phyloP scores from a whole-genome alignment of 2,888 invertebrate genomes.

The Horisme vitalbata region DNA sequence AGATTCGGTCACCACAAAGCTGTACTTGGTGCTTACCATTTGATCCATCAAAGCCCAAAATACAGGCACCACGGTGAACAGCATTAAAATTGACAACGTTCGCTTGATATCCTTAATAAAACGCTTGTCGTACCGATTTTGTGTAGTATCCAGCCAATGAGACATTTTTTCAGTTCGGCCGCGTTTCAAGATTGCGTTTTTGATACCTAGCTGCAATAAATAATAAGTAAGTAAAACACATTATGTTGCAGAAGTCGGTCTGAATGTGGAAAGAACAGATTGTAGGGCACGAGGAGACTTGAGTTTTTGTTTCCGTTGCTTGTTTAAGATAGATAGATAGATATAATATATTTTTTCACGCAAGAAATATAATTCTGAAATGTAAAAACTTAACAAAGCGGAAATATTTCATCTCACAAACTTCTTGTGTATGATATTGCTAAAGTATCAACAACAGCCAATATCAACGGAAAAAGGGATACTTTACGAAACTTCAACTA shows the following conservation, averaged over 20 bases:
- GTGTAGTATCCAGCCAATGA: constrained; percentile 96
- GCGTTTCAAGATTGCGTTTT: constrained; percentile 46
- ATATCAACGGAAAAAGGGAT: neutral
- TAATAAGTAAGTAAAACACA: no score
- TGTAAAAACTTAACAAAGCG: no score
- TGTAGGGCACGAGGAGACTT: no score
- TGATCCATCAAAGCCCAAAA: constrained; percentile 98
- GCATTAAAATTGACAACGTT: constrained; percentile 88
- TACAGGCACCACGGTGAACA: constrained; percentile 93
- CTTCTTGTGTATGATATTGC: neutral
- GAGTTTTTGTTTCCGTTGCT: no score
- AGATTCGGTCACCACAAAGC: no score
- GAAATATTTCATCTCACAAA: no score
- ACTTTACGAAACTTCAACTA: neutral
- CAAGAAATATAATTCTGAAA: no score
- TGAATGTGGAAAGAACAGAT: no score
- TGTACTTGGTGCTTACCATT: constrained; percentile 76
- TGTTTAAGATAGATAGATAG: no score
- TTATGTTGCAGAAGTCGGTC: neutral
- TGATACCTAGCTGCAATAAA: constrained; percentile 74
- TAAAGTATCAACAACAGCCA: constrained; percentile 1
- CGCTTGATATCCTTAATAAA: constrained; percentile 91
- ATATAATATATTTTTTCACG: no score
- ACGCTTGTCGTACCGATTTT: constrained; percentile 86
- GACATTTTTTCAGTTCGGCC: constrained; percentile 71